Percentiles rank a stretch among this genome's conserved stretches.
phyloP scores from a whole-genome alignment of 2,797 vertebrate genomes.

The Falco cherrug region DNA sequence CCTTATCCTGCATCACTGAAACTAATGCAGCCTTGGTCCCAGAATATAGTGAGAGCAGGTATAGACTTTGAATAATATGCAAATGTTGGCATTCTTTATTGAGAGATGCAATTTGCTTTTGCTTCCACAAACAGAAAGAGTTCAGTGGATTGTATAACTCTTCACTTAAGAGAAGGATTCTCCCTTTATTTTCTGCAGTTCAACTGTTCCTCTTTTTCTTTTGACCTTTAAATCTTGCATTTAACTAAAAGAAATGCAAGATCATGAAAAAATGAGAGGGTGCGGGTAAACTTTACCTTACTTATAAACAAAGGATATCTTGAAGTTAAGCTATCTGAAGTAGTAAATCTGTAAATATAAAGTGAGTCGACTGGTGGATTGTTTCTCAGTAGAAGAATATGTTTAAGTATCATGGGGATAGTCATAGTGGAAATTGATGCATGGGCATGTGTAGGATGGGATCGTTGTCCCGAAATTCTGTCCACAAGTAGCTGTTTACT shows the following conservation, averaged over 20 bases:
- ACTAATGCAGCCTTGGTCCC: not conserved
- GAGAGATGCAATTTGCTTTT: conserved; percentile 9
- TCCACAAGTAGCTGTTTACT: not conserved
- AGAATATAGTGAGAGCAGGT: not conserved
- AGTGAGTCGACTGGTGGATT: not conserved
- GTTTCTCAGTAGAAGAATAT: not conserved
- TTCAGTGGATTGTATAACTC: not conserved
- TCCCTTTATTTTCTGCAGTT: conserved; percentile 5
- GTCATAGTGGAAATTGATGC: not conserved
- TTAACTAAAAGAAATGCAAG: not conserved
- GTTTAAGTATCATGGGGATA: not conserved
- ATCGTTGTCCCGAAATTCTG: not conserved
- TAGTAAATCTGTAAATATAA: not conserved
- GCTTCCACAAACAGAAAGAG: not conserved
- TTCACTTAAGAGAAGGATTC: not conserved
- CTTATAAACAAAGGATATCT: not conserved
- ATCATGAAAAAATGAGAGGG: not conserved
- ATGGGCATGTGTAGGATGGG: not conserved
- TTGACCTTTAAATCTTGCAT: not conserved
- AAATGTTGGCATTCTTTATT: conserved; percentile 2
- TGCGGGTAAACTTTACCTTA: not conserved
- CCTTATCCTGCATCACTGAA: not conserved
- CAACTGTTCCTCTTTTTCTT: not conserved
- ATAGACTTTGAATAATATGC: not conserved
- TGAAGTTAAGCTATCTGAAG: not conserved